Conservation (phyloP, 1,140 invertebrate genomes). For the Cryptotermes secundus region DNA sequence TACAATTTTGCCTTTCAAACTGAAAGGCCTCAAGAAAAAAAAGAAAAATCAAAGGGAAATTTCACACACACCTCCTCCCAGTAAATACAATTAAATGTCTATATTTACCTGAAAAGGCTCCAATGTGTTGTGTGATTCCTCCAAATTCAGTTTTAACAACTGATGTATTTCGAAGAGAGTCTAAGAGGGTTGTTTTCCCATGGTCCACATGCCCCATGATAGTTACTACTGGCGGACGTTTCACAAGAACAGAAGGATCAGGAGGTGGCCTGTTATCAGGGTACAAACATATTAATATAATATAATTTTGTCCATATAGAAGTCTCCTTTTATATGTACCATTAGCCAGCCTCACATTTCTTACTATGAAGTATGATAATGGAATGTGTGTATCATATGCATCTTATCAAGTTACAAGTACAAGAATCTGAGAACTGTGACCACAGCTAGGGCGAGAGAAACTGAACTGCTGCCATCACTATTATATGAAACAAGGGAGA, state of each 20-base stretch:
- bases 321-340: too few relatives aligned
- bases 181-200: constrained; percentile 87
- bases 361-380: too few relatives aligned
- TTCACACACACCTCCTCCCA: background rate
- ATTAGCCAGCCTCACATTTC: too few relatives aligned
- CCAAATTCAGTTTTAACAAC: constrained; percentile 93
- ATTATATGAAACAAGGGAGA: too few relatives aligned
- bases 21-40: background rate
- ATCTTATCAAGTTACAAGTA: too few relatives aligned
- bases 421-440: too few relatives aligned
- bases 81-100: background rate
- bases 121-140: constrained; percentile 99
- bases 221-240: constrained; percentile 69
- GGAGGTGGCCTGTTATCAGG: constrained; percentile 54
- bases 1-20: too few relatives aligned
- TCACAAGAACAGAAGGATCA: constrained; percentile 84
- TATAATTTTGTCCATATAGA: too few relatives aligned
- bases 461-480: too few relatives aligned
- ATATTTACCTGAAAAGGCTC: constrained; percentile 82
- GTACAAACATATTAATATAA: background rate
- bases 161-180: constrained; percentile 80
- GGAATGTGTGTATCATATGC: too few relatives aligned
- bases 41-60: background rate
- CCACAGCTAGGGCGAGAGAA: too few relatives aligned
- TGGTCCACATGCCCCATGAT: constrained; percentile 80